These are phyloP conservation scores for Netelia fuscicornis DNA, from an alignment of 2,888 invertebrate species.

Conservation along the genomic window DNA sequence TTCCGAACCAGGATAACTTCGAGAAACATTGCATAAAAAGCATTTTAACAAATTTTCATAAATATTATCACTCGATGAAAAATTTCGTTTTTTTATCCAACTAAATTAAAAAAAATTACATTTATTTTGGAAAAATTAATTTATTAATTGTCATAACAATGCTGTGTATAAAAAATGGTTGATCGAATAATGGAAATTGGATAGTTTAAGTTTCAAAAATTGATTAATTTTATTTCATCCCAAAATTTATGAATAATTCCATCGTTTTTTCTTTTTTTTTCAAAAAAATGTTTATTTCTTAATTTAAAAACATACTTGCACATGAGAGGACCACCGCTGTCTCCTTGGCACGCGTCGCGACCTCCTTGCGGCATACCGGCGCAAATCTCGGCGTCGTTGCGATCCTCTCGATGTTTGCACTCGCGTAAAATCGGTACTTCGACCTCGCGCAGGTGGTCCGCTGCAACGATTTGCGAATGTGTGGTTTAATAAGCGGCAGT, in stretches of 20 bases:
- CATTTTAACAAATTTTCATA: neutral
- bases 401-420: constrained; percentile 89
- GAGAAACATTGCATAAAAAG: neutral
- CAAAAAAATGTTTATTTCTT: neutral
- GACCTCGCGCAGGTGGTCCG: constrained; percentile 93
- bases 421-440: constrained; percentile 89
- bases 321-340: constrained; percentile 94
- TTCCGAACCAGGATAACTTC: constrained; percentile 87
- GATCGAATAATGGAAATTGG: too few species aligned
- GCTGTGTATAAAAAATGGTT: too few species aligned
- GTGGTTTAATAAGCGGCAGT: constrained; percentile 23
- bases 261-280: neutral
- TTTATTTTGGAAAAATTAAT: too few species aligned
- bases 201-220: neutral
- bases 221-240: neutral
- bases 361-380: constrained; percentile 92
- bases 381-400: constrained; percentile 90
- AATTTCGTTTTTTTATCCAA: too few species aligned
- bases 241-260: neutral
- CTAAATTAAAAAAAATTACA: too few species aligned
- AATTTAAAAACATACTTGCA: constrained; percentile 86
- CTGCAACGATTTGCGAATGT: constrained; percentile 84
- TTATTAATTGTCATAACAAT: too few species aligned
- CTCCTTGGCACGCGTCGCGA: constrained; percentile 94
- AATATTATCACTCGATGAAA: neutral